phyloP scores from a whole-genome alignment of 2,113 vertebrate species.

The Noturus placidus region DNA sequence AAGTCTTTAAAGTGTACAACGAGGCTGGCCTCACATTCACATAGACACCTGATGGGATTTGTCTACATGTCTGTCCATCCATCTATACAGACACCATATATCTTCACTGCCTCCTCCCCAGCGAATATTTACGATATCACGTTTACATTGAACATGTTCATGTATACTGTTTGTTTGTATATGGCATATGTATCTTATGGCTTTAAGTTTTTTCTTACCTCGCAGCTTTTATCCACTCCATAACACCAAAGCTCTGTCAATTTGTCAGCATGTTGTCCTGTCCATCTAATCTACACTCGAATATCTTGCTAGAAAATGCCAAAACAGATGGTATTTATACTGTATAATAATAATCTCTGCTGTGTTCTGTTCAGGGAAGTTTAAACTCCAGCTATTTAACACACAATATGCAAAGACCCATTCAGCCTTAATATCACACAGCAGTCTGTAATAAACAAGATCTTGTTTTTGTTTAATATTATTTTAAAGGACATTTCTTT shows the following conservation, averaged over 20 bases:
- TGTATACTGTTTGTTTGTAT: constrained; percentile 20
- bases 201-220: constrained; percentile 4
- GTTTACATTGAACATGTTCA: constrained; percentile 75
- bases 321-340: constrained; percentile 8
- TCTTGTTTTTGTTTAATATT: neutral
- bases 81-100: neutral
- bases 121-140: constrained; percentile 50
- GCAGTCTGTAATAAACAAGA: neutral
- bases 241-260: constrained; percentile 15
- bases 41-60: constrained; percentile 60
- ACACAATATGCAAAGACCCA: constrained; percentile 4
- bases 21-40: constrained; percentile 88
- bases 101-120: constrained; percentile 9
- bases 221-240: constrained; percentile 13
- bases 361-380: constrained; percentile 27
- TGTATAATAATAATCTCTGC: constrained; percentile 2
- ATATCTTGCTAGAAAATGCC: constrained; percentile 1
- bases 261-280: neutral
- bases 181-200: neutral
- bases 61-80: constrained; percentile 12
- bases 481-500: neutral
- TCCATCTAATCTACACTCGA: neutral
- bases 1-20: constrained; percentile 90
- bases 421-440: constrained; percentile 43
- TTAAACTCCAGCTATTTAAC: constrained; percentile 10